Evolutionary conservation across 2,113 vertebrate species (phyloP), one percentile per base, ranked within the genome.

Genomic region (Corydoras sp.): DNA sequence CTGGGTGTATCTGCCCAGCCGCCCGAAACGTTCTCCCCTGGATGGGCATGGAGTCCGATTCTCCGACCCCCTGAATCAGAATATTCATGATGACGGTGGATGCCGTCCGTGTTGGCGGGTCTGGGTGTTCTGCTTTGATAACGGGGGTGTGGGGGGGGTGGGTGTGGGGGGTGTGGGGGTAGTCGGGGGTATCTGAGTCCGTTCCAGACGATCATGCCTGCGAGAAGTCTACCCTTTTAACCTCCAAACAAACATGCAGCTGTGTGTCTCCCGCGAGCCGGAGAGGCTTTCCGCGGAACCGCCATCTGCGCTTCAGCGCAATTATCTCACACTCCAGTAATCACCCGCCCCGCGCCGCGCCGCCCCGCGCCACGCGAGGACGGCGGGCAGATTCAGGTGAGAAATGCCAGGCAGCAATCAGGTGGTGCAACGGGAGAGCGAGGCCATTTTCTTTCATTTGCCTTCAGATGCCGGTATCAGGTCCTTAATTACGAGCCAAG

Each of bases 381-480:
- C 85, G 88, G 88, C 88, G 79, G 84, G 85, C 56, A 80, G 71
- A 90, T 90, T 88, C 91, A 92, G 91, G 92, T 91, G 91, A 92
- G 88, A 83, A 75, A 89, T 64, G 82, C 87, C 88, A 91, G 91
- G 89, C 87, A 73, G 88, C 91, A 93, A 92, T 92, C 92, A 91
- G 89, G 83, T 83, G 76, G 83, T 87, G 86, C 89, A 86, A 87
- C 82, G 84, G 88, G 65, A 91, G 90, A 92, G 91, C 89, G 87
- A 90, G 91, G 90, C 91, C 91, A 88, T 89, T 92, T 90, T 90
- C 88, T 90, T 88, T 90, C 89, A 90, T 89, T 88, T 88, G 89
- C 90, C 85, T 83, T 89, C 90, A 89, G 89, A 80, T 89, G 88
- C 86, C 84, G 85, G 88, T 88, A 89, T 90, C 90, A 88, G 88